phyloP scores from a whole-genome alignment of 2,888 invertebrate species.

The Sacculina carcini region DNA sequence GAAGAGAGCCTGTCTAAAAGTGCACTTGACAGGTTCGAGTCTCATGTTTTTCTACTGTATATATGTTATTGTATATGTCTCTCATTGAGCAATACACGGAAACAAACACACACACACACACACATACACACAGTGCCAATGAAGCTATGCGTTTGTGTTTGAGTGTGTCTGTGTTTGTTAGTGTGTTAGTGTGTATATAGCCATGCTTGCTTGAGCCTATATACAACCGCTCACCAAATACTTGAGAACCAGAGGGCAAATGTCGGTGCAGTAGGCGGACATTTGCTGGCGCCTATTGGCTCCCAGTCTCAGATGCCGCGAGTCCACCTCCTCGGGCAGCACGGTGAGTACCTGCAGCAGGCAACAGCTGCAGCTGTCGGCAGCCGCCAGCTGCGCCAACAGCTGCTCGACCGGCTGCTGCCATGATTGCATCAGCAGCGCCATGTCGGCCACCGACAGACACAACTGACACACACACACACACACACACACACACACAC shows the following conservation, averaged over 20 bases:
- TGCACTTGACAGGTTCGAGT: no score
- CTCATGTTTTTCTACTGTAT: no score
- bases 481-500: no score
- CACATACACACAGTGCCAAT: no score
- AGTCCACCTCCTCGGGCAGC: conserved; percentile 81
- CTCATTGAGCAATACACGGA: no score
- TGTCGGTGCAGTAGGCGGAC: conserved; percentile 43
- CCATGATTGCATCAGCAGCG: conserved; percentile 81
- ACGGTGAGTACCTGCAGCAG: conserved; percentile 75
- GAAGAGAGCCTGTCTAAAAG: no score
- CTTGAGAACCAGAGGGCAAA: conserved; percentile 46
- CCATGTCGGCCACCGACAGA: conserved; percentile 72
- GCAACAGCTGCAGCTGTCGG: conserved; percentile 36
- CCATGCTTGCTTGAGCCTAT: no score
- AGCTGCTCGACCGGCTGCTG: conserved; percentile 60
- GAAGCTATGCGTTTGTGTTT: no score
- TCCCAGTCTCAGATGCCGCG: conserved; percentile 46
- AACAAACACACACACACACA: no score
- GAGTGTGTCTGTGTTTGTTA: no score
- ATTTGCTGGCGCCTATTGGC: conserved; percentile 70
- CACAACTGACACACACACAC: conserved; percentile 32
- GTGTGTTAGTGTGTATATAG: no score
- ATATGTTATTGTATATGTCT: no score
- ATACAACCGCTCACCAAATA: conserved; percentile 35
- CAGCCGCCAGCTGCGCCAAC: conserved; percentile 34